Conservation (phyloP, 2,113 vertebrate genomes). For the Porphyrio hochstetteri region DNA sequence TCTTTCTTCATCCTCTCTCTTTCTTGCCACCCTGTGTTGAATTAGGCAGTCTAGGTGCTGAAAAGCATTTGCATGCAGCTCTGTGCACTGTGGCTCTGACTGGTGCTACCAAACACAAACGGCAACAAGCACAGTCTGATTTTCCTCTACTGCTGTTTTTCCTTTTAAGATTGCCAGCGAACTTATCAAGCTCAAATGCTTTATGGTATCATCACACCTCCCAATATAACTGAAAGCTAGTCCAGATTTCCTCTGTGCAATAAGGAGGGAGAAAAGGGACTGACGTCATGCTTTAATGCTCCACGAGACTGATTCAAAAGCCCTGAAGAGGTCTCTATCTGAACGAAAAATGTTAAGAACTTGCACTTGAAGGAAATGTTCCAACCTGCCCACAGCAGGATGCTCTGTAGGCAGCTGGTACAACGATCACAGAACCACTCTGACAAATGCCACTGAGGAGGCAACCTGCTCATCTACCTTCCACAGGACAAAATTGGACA, state of each 20-base stretch:
- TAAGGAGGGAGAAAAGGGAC: neutral
- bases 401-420: neutral
- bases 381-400: neutral
- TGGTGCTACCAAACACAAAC: neutral
- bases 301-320: neutral
- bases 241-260: neutral
- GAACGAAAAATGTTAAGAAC: neutral
- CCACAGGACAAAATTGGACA: neutral
- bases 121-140: rapidly evolving
- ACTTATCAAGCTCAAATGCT: neutral
- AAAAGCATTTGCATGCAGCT: neutral
- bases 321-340: neutral
- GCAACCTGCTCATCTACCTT: neutral
- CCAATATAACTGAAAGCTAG: neutral
- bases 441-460: neutral
- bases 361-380: neutral
- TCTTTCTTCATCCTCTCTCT: neutral
- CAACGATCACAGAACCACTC: neutral
- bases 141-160: neutral
- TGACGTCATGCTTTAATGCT: neutral
- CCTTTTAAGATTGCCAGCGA: neutral
- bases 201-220: neutral
- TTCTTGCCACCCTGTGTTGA: neutral
- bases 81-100: neutral
- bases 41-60: neutral